Conservation (phyloP, 2,888 invertebrate genomes). For the Epiblema foenella region DNA sequence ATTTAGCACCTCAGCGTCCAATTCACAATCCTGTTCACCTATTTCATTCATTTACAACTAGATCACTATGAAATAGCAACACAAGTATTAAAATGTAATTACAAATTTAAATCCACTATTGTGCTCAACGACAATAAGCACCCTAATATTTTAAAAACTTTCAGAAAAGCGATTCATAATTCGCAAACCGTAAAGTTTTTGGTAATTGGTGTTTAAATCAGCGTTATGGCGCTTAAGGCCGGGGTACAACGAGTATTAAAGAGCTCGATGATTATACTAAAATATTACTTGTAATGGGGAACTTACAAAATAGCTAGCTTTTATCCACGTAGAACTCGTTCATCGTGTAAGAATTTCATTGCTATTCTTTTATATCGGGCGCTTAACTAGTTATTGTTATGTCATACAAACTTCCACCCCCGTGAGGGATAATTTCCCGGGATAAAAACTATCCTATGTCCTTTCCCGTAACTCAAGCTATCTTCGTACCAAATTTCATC, state of each 20-base stretch:
- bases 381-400: too few relatives aligned
- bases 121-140: conserved; percentile 34
- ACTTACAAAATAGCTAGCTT: too few relatives aligned
- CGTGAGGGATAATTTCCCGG: too few relatives aligned
- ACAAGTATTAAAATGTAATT: conserved; percentile 4
- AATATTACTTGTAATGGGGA: too few relatives aligned
- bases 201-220: conserved; percentile 59
- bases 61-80: not conserved
- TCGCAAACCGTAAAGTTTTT: conserved; percentile 55
- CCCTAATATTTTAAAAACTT: conserved; percentile 43
- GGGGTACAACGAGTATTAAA: conserved; percentile 14
- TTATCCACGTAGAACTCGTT: too few relatives aligned
- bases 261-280: not conserved
- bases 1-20: not conserved
- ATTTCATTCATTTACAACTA: not conserved
- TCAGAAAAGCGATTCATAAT: conserved; percentile 47
- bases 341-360: too few relatives aligned
- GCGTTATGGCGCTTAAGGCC: conserved; percentile 50
- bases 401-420: too few relatives aligned
- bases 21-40: too few relatives aligned
- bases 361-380: too few relatives aligned
- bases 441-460: too few relatives aligned
- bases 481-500: too few relatives aligned
- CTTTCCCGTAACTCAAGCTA: too few relatives aligned
- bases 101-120: conserved; percentile 27